A percentile compares a stretch with the other conserved stretches of the same genome.
phyloP scores from a whole-genome alignment of 1,140 invertebrate species.

The Monomorium pharaonis region DNA sequence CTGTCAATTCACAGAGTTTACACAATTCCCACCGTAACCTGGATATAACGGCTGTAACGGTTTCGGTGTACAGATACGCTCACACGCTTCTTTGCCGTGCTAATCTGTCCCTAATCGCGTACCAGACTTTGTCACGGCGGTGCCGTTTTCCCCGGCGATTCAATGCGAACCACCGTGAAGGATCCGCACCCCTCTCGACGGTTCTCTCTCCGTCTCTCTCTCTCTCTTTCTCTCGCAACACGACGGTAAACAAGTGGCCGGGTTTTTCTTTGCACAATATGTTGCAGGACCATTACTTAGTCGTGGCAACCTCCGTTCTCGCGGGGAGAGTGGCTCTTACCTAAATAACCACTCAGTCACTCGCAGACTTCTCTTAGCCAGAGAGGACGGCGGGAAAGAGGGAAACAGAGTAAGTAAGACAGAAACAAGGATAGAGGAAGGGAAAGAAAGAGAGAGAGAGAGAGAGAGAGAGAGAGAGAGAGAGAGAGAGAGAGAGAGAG shows the following conservation, averaged over 20 bases:
- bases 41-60: conserved; percentile 18
- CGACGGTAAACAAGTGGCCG: conserved; percentile 77
- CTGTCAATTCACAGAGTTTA: background rate
- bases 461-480: conserved; percentile 17
- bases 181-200: conserved; percentile 46
- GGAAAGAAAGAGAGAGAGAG: background rate
- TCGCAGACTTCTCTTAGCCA: conserved; percentile 77
- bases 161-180: conserved; percentile 50
- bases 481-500: conserved; percentile 1
- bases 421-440: background rate
- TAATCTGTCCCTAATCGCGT: conserved; percentile 54
- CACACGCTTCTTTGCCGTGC: conserved; percentile 52
- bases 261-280: conserved; percentile 82
- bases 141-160: conserved; percentile 32
- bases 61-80: conserved; percentile 17
- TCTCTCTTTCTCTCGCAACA: no score
- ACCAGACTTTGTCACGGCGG: conserved; percentile 54
- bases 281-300: conserved; percentile 82
- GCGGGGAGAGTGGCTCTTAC: conserved; percentile 83
- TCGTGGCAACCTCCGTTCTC: conserved; percentile 71
- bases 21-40: conserved; percentile 1
- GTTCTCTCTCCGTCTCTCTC: no score
- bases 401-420: background rate
- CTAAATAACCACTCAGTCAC: conserved; percentile 86
- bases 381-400: conserved; percentile 68